Evolutionary conservation across 2,113 vertebrate genomes (phyloP).

Genomic region (Heterocephalus glaber): DNA sequence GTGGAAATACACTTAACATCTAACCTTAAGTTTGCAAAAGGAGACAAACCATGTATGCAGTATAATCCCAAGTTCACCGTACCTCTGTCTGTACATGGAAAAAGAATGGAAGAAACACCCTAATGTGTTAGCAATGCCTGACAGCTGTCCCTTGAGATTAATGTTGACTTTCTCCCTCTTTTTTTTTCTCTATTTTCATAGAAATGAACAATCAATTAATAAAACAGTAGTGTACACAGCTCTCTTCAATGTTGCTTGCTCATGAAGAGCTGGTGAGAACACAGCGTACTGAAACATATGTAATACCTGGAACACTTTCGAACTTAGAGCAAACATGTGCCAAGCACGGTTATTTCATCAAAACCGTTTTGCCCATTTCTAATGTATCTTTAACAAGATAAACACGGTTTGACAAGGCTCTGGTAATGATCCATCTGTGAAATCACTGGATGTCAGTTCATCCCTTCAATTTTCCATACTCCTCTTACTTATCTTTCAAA

Average conservation of each 20-base stretch:
- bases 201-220: not conserved
- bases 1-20: not conserved
- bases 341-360: conserved; percentile 52
- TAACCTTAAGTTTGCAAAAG: conserved; percentile 6
- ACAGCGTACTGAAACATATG: not conserved
- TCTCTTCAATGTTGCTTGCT: not conserved
- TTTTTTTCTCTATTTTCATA: conserved; percentile 7
- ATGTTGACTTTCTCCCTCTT: not conserved
- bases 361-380: conserved; percentile 45
- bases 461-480: conserved; percentile 69
- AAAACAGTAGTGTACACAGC: not conserved
- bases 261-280: not conserved
- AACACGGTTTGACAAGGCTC: conserved; percentile 8
- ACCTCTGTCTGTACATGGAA: not conserved
- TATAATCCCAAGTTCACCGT: not conserved
- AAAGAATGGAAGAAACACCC: not conserved
- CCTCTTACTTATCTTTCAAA: conserved; percentile 66
- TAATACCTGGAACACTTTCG: not conserved
- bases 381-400: conserved; percentile 67
- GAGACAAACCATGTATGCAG: not conserved
- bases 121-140: not conserved
- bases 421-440: conserved; percentile 58
- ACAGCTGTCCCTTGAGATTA: not conserved
- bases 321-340: conserved; percentile 33
- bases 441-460: conserved; percentile 46